Percentiles rank a stretch among this genome's conserved stretches.
Evolutionary conservation across 2,113 vertebrate genomes (phyloP).

Genomic region (Sinosuthora webbiana): DNA sequence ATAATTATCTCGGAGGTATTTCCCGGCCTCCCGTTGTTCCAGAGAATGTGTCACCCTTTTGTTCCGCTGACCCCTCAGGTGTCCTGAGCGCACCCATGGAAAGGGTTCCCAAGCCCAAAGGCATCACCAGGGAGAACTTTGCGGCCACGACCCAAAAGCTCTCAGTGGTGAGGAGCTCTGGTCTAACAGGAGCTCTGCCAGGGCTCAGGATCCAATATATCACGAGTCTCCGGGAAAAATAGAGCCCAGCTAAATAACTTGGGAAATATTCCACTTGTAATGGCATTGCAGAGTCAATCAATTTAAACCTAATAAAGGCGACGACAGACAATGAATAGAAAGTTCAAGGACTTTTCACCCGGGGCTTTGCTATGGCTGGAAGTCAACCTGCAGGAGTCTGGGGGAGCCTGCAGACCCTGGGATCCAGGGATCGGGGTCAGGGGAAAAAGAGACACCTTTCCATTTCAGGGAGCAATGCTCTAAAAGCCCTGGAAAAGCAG

Average conservation of each 20-base stretch:
- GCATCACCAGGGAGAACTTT: neutral
- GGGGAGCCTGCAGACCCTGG: neutral
- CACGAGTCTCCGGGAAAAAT: neutral
- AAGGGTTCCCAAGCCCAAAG: neutral
- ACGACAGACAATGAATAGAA: slow-evolving; percentile 52
- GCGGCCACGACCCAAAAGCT: neutral
- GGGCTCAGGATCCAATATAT: neutral
- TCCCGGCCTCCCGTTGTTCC: neutral
- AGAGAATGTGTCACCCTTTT: neutral
- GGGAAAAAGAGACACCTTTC: neutral
- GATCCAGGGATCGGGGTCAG: neutral
- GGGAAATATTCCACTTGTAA: slow-evolving; percentile 24
- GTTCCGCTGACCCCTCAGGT: neutral
- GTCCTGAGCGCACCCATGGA: rapidly evolving
- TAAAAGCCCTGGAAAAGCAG: neutral
- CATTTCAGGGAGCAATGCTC: neutral
- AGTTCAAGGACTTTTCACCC: slow-evolving; percentile 62
- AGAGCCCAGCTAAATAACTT: slow-evolving; percentile 46
- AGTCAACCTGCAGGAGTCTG: neutral
- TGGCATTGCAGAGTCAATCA: slow-evolving; percentile 41
- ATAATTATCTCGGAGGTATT: neutral
- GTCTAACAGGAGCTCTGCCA: neutral
- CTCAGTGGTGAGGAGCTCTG: neutral
- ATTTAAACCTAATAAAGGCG: slow-evolving; percentile 54
- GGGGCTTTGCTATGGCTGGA: neutral